phyloP scores from a whole-genome alignment of 2,113 vertebrate species.

The Malaclemys terrapin region DNA sequence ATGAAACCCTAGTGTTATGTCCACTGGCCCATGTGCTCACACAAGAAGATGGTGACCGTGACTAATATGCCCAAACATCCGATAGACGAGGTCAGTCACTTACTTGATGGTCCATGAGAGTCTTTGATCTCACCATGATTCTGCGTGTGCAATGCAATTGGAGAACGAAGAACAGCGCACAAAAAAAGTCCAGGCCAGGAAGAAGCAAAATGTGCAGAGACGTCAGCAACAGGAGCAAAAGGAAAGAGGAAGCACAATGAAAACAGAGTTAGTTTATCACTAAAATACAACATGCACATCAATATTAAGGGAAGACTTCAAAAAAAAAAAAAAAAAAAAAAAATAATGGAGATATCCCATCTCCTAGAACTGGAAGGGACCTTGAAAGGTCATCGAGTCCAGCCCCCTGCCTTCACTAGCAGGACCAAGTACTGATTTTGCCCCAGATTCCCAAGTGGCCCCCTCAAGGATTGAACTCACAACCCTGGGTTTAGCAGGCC shows the following conservation, averaged over 20 bases:
- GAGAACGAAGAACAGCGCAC: slow-evolving; percentile 76
- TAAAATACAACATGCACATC: slow-evolving; percentile 76
- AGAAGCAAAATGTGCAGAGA: slow-evolving; percentile 78
- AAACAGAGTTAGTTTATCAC: slow-evolving; percentile 81
- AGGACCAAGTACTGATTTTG: no score
- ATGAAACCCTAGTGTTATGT: not conserved
- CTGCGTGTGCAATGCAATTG: slow-evolving; percentile 79
- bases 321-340: no score
- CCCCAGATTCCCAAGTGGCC: no score
- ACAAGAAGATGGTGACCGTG: not conserved
- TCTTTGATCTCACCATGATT: slow-evolving; percentile 89
- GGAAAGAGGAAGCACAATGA: slow-evolving; percentile 79
- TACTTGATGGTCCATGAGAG: slow-evolving; percentile 85
- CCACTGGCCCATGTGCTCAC: not conserved
- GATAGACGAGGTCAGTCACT: slow-evolving; percentile 73
- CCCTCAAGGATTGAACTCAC: no score
- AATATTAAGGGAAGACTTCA: slow-evolving; percentile 26
- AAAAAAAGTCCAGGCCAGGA: slow-evolving; percentile 80
- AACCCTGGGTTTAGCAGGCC: no score
- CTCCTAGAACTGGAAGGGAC: no score
- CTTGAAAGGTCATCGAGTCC: no score
- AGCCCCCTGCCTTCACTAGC: no score
- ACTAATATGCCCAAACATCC: slow-evolving; percentile 7
- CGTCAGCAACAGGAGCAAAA: slow-evolving; percentile 64
- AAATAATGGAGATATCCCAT: no score